phyloP scores from a whole-genome alignment of 2,113 vertebrate genomes.

The Thryonomys swinderianus region DNA sequence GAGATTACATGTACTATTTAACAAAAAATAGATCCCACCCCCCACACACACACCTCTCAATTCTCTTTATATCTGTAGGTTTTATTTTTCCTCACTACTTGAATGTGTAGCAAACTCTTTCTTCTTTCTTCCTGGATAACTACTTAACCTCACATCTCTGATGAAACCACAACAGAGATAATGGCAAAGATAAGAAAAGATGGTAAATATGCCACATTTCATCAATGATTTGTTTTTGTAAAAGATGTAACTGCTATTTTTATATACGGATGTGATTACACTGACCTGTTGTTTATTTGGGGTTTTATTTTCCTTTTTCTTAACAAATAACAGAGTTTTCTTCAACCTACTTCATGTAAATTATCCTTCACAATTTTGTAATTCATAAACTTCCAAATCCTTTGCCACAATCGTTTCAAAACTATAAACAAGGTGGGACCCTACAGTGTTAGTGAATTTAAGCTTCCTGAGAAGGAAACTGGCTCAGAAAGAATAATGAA shows the following conservation, averaged over 20 bases:
- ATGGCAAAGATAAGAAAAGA: neutral
- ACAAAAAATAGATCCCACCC: slow-evolving; percentile 65
- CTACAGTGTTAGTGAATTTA: neutral
- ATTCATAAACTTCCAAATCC: neutral
- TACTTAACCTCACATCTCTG: slow-evolving; percentile 51
- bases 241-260: slow-evolving; percentile 1
- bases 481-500: neutral
- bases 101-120: slow-evolving; percentile 47
- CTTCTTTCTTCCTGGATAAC: slow-evolving; percentile 8
- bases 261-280: neutral
- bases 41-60: too few relatives aligned
- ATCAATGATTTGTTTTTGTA: slow-evolving; percentile 15
- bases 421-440: neutral
- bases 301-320: neutral
- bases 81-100: slow-evolving; percentile 56
- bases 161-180: slow-evolving; percentile 32
- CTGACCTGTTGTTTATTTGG: neutral
- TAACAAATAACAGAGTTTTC: neutral
- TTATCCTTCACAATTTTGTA: neutral
- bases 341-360: neutral
- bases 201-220: neutral
- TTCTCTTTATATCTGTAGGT: slow-evolving; percentile 35
- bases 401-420: neutral
- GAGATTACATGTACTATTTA: slow-evolving; percentile 47
- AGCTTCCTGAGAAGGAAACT: slow-evolving; percentile 1